Evolutionary conservation across 2,113 vertebrate species (phyloP).

Genomic region (Carassius auratus): DNA sequence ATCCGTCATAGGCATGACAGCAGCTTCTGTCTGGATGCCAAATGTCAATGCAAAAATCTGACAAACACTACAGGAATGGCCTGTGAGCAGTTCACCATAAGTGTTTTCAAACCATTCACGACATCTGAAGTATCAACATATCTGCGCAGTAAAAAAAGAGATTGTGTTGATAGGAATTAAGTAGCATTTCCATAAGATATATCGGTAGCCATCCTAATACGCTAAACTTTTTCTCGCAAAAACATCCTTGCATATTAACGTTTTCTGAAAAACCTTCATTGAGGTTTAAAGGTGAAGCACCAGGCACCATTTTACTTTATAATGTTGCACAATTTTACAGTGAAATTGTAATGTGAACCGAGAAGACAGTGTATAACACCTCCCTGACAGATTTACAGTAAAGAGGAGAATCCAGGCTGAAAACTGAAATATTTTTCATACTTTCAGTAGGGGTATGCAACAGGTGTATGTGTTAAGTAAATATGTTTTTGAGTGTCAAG

Average conservation of each 20-base stretch:
- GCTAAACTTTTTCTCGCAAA: background rate
- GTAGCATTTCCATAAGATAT: no score
- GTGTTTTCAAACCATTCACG: background rate
- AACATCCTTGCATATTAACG: background rate
- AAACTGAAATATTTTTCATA: conserved; percentile 12
- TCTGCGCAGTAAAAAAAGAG: background rate
- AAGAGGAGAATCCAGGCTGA: background rate
- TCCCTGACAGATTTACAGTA: conserved; percentile 12
- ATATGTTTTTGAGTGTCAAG: background rate
- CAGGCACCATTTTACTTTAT: background rate
- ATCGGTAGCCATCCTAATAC: background rate
- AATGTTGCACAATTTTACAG: background rate
- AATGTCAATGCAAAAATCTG: background rate
- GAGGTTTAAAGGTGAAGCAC: background rate
- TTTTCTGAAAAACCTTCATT: background rate
- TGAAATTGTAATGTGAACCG: background rate
- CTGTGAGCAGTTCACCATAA: background rate
- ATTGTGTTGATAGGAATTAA: no score
- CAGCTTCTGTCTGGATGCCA: background rate
- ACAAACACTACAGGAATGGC: background rate
- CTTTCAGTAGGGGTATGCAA: conserved; percentile 6
- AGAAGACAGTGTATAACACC: background rate
- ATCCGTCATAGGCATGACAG: conserved; percentile 6
- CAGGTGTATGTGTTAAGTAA: conserved; percentile 12
- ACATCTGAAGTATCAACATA: background rate